Base-by-base conservation (phyloP, 37 sponge, comb jelly and placozoan species). In the Beroe ovata region DNA sequence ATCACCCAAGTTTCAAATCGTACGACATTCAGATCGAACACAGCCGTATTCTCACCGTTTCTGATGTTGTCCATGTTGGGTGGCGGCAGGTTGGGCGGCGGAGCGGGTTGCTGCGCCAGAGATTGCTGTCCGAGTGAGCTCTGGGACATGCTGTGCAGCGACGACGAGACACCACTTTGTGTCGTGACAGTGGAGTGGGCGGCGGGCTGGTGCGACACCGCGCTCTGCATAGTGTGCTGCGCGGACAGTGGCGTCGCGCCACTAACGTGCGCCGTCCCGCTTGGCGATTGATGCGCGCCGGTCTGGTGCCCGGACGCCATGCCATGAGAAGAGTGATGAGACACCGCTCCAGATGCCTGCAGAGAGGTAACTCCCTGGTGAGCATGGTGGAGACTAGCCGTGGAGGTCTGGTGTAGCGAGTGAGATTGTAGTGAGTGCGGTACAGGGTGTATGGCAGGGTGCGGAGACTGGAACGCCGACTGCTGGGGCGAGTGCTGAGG, bases 11-110 rank as follows among this genome's bases (percentile, higher is more conserved):
- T n/a, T n/a, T n/a, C n/a, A n/a, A n/a, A n/a, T n/a, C n/a, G n/a
- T n/a, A n/a, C n/a, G n/a, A n/a, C n/a, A n/a, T n/a, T n/a, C n/a
- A n/a, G n/a, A n/a, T n/a, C n/a, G n/a, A n/a, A n/a, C n/a, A n/a
- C n/a, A n/a, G n/a, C n/a, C 18, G 18, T 58, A 18, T 62, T 62
- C 54, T 39, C 23, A 39, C 42, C 54, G 84, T 77, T 42, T 42
- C 84, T 77, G 42, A 77, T 77, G 54, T 77, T 77, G 28, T 77
- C 84, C 25, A 77, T 77, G 84, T 77, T 77, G 84, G 84, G 84
- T 6, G 84, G 84, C 39, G 84, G 84, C n/a, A 77, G 84, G 54
- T 77, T 77, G 3, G 84, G 84, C 0, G 84, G 84, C 1, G 84
- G 54, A 23, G 84, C 84, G 20, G 84, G 25, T 40, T 39, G 54